These are phyloP conservation scores for Poecilobothrus nobilitatus DNA, from an alignment of 2,888 invertebrate genomes.

Conservation along the genomic window DNA sequence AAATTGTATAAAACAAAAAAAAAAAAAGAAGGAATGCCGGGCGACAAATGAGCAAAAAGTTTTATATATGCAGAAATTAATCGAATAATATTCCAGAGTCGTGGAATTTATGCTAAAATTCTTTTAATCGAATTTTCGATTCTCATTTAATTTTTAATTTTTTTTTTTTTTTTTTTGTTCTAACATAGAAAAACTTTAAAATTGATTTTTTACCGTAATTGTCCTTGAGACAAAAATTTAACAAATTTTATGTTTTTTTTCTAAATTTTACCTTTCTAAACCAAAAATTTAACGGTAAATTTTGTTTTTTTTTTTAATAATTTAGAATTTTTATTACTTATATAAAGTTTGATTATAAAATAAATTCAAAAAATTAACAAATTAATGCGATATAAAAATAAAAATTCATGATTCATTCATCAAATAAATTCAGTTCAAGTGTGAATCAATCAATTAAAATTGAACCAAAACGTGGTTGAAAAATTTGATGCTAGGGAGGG, in stretches of 20 bases:
- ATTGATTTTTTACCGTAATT: constrained; percentile 6
- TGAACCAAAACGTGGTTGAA: too few relatives aligned
- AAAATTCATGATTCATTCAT: background rate
- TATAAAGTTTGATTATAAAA: too few relatives aligned
- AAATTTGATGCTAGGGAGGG: background rate
- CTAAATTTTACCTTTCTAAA: background rate
- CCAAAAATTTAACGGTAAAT: too few relatives aligned
- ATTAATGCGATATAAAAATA: background rate
- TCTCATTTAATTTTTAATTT: too few relatives aligned
- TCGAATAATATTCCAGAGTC: background rate
- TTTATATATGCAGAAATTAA: background rate
- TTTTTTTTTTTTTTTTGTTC: too few relatives aligned
- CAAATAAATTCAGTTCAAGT: background rate
- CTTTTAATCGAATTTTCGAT: background rate
- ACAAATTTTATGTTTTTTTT: background rate
- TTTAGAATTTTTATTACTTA: too few relatives aligned
- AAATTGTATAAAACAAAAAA: background rate
- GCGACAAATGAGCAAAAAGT: constrained; percentile 4
- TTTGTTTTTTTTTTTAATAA: background rate
- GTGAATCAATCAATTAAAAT: background rate
- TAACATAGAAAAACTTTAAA: background rate
- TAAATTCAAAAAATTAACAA: too few relatives aligned
- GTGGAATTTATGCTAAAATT: constrained; percentile 6
- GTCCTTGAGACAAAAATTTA: background rate
- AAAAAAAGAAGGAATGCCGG: background rate